Conservation (phyloP, 1,140 invertebrate genomes). For the Calliphora vicina region DNA sequence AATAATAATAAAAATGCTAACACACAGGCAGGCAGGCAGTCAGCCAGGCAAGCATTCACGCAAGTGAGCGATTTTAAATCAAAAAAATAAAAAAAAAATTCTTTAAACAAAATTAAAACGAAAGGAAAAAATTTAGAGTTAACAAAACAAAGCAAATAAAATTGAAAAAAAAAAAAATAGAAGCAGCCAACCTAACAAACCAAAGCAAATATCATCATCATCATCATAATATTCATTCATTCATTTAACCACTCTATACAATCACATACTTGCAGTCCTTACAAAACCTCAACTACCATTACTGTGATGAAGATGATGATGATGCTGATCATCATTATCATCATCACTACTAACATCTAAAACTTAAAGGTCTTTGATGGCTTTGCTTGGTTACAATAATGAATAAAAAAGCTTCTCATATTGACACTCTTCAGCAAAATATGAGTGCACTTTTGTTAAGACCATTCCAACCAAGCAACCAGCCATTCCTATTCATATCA, state of each 20-base stretch:
- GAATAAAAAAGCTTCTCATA: not conserved
- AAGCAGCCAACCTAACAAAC: not conserved
- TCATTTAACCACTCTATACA: not conserved
- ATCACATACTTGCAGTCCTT: too few species aligned
- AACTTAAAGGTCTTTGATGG: constrained; percentile 1
- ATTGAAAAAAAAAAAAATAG: not conserved
- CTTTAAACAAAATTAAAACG: not conserved
- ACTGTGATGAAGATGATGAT: not conserved
- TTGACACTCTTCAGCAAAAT: constrained; percentile 32
- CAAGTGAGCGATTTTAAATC: constrained; percentile 4
- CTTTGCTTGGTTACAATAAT: not conserved
- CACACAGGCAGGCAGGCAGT: not conserved
- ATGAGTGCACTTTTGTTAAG: constrained; percentile 25
- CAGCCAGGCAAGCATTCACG: constrained; percentile 1
- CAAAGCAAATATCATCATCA: not conserved
- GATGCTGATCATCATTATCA: not conserved
- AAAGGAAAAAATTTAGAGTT: not conserved
- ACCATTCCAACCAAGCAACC: not conserved
- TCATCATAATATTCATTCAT: not conserved
- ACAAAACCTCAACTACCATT: not conserved
- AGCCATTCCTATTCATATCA: not conserved
- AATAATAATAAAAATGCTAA: not conserved
- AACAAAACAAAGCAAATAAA: not conserved
- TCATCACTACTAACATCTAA: not conserved
- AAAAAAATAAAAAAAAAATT: not conserved